phyloP scores from a whole-genome alignment of 2,797 vertebrate genomes.

The Pantherophis alleghaniensis region DNA sequence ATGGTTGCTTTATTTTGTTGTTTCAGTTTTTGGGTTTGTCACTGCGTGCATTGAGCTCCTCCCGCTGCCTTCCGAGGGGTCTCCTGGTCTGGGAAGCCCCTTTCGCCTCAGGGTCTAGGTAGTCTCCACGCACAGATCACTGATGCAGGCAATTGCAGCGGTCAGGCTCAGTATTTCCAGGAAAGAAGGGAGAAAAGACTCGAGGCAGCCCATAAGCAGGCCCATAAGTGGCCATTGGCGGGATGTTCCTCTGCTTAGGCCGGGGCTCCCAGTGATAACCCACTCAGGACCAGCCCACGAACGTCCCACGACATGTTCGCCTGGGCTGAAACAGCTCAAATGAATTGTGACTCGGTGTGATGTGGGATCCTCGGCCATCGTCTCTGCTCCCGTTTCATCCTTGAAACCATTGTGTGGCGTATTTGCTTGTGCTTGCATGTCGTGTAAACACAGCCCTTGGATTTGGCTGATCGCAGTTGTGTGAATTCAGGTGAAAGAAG shows the following conservation, averaged over 20 bases:
- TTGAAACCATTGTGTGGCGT: not conserved
- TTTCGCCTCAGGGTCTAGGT: too few relatives aligned
- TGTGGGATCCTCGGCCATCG: not conserved
- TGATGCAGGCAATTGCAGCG: not conserved
- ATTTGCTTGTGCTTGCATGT: not conserved
- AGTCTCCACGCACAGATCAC: not conserved
- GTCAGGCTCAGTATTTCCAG: not conserved
- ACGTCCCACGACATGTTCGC: not conserved
- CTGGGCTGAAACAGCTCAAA: not conserved
- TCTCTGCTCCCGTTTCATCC: not conserved
- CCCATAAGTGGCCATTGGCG: not conserved
- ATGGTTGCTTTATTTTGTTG: not conserved
- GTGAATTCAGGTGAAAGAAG: not conserved
- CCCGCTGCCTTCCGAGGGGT: not conserved
- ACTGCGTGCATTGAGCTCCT: not conserved
- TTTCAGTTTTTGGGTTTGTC: not conserved
- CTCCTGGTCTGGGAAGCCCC: not conserved
- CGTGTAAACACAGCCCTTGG: not conserved
- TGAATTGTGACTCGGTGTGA: not conserved
- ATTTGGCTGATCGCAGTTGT: not conserved
- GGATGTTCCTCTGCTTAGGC: not conserved
- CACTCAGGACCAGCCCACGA: not conserved
- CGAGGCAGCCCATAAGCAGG: not conserved
- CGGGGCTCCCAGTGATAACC: not conserved
- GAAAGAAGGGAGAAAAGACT: not conserved